A percentile compares a stretch with the other conserved stretches of the same genome.
Evolutionary conservation across 2,888 invertebrate species (phyloP).

Genomic region (Papilio protenor): DNA sequence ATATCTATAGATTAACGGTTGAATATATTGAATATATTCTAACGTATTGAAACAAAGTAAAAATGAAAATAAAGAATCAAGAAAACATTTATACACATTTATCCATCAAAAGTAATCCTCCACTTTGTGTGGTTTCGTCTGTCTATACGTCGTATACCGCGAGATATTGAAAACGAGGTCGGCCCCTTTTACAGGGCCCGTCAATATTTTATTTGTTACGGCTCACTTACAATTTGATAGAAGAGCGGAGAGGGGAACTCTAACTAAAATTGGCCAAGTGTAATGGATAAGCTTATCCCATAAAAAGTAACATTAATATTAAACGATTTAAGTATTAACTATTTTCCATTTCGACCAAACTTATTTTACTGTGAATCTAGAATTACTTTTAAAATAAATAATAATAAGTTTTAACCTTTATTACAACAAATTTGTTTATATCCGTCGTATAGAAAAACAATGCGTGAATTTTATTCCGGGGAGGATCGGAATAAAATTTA

Average conservation of each 20-base stretch:
- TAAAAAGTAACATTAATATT: background rate
- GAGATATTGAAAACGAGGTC: constrained; percentile 36
- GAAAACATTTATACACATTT: constrained; percentile 19
- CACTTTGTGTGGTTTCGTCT: constrained; percentile 2
- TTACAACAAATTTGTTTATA: background rate
- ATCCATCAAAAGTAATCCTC: constrained; percentile 28
- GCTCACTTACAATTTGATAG: constrained; percentile 29
- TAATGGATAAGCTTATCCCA: constrained; percentile 2
- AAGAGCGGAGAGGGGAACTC: constrained; percentile 3
- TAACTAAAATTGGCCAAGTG: constrained; percentile 19
- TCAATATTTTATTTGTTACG: constrained; percentile 34
- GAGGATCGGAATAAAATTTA: no score
- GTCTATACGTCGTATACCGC: constrained; percentile 19
- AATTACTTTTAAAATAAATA: background rate
- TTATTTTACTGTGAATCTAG: background rate
- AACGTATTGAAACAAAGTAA: background rate
- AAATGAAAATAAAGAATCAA: background rate
- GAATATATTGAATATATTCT: background rate
- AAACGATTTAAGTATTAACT: background rate
- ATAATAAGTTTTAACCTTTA: background rate
- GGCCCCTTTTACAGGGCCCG: constrained; percentile 10
- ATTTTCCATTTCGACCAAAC: background rate
- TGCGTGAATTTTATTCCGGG: background rate
- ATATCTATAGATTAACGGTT: background rate
- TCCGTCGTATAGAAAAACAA: background rate